Evolutionary conservation across 2,797 vertebrate genomes (phyloP), one percentile per base, ranked within the genome.

Genomic region (Antennarius maculatus): DNA sequence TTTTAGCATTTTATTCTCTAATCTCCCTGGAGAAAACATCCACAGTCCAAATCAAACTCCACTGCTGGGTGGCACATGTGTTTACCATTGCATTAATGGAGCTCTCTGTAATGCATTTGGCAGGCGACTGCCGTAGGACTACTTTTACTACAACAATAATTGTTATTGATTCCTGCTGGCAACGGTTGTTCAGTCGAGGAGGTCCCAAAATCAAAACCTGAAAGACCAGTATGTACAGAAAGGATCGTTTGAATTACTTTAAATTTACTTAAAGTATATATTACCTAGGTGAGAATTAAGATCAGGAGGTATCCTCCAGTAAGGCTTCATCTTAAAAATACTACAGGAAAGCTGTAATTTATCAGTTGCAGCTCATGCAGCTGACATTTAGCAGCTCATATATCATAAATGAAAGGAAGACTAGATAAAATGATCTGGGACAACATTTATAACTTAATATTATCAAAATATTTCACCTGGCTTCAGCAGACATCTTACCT

Each of bases 61-160:
- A 74, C 68, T 7, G 37, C 73, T 78, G 73, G 69, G 71, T 86
- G 63, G 67, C 69, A 86, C 89, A 92, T 92, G 85, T 93, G 92
- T 86, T 90, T 81, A 87, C 85, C 71, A 86, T 93, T 92, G 81
- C 54, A 55, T 66, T 86, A 92, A 90, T 86, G 65, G 82, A 76
- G 69, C 69, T 34, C 65, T 77, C 71, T 70, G 71, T 75, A 66
- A 85, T 83, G 82, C 74, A 62, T 86, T 89, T 91, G 88, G 88
- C 83, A 60, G 54, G 59, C 82, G 61, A 79, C 64, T 17, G 47
- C 62, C 63, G 29, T 54, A 69, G 76, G 69, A 77, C 78, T 77
- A 63, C 71, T 90, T 86, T 89, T 77, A 88, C 81, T 53, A 64
- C 46, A 81, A 64, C 54, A 79, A 69, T 84, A 82, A 87, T 85